Percentiles rank a stretch among this genome's conserved stretches.
phyloP scores from a whole-genome alignment of 1,140 invertebrate genomes.

The Listronotus oregonensis region DNA sequence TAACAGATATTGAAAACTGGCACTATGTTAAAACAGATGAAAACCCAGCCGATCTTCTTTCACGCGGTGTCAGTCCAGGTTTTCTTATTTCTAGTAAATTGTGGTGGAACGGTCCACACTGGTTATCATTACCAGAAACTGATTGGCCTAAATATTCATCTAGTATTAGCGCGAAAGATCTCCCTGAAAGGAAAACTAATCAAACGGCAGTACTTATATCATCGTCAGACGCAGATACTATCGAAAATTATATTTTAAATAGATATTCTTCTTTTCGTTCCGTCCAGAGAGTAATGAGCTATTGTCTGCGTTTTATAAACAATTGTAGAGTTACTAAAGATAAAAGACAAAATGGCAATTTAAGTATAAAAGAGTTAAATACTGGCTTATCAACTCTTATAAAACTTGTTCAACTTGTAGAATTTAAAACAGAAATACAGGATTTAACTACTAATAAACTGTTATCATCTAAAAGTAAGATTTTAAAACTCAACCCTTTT shows the following conservation, averaged over 20 bases:
- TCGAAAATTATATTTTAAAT: background rate
- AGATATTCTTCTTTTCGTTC: slow-evolving; percentile 11
- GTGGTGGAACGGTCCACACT: slow-evolving; percentile 34
- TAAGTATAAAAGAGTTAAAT: slow-evolving; percentile 14
- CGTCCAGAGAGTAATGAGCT: slow-evolving; percentile 23
- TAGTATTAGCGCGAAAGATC: background rate
- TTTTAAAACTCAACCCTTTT: slow-evolving; percentile 38
- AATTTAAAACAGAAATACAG: slow-evolving; percentile 24
- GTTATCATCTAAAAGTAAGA: slow-evolving; percentile 22
- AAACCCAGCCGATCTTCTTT: slow-evolving; percentile 35
- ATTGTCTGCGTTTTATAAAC: slow-evolving; percentile 24
- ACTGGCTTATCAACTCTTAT: slow-evolving; percentile 5
- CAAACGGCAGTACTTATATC: background rate
- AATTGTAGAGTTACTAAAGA: slow-evolving; percentile 10
- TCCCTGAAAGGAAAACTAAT: background rate
- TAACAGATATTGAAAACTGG: slow-evolving; percentile 14
- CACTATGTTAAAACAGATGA: slow-evolving; percentile 25
- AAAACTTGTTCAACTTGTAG: slow-evolving; percentile 10
- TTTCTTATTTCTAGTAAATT: slow-evolving; percentile 13
- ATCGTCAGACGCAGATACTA: background rate
- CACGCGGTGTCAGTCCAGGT: slow-evolving; percentile 3
- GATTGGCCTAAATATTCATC: background rate
- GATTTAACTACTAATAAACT: slow-evolving; percentile 12
- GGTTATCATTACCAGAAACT: slow-evolving; percentile 11
- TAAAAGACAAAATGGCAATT: background rate